A percentile compares a stretch with the other conserved stretches of the same genome.
phyloP scores from a whole-genome alignment of 30 jellyfish, hydroid and myxozoan species.

The Sanderia malayensis region DNA sequence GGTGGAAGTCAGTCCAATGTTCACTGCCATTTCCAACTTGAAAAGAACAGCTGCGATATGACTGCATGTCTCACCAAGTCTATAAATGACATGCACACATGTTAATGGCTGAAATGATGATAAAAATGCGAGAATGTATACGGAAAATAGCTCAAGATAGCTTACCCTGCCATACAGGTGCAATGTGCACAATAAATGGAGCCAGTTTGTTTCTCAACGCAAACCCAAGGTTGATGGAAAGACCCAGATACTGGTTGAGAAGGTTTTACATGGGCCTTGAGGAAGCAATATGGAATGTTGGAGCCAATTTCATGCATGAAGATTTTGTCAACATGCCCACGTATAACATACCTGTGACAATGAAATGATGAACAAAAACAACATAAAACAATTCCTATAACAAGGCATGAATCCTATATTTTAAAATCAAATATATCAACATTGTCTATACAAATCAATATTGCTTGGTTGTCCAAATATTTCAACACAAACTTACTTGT shows the following conservation, averaged over 20 bases:
- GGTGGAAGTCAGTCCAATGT: slow-evolving; percentile 11
- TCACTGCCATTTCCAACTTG: slow-evolving; percentile 50
- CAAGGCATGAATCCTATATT: not conserved
- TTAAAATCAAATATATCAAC: not conserved
- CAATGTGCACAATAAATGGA: slow-evolving; percentile 17
- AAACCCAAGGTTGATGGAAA: slow-evolving; percentile 26
- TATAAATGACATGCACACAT: slow-evolving; percentile 6
- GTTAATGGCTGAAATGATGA: not conserved
- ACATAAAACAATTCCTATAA: not conserved
- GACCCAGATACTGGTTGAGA: slow-evolving; percentile 16
- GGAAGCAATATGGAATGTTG: slow-evolving; percentile 12
- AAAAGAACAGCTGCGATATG: slow-evolving; percentile 48
- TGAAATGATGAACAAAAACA: not conserved
- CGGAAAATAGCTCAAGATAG: not conserved
- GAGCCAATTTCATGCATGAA: slow-evolving; percentile 10
- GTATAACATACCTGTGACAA: slow-evolving; percentile 17
- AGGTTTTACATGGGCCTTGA: slow-evolving; percentile 18
- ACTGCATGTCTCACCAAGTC: slow-evolving; percentile 64
- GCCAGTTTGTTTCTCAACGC: slow-evolving; percentile 10
- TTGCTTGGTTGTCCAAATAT: not conserved
- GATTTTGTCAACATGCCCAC: slow-evolving; percentile 15
- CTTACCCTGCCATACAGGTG: slow-evolving; percentile 30
- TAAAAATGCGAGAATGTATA: not conserved
- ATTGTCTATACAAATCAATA: not conserved
- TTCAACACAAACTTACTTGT: not conserved